phyloP scores from a whole-genome alignment of 2,888 invertebrate genomes.

The Polymixis lichenea region DNA sequence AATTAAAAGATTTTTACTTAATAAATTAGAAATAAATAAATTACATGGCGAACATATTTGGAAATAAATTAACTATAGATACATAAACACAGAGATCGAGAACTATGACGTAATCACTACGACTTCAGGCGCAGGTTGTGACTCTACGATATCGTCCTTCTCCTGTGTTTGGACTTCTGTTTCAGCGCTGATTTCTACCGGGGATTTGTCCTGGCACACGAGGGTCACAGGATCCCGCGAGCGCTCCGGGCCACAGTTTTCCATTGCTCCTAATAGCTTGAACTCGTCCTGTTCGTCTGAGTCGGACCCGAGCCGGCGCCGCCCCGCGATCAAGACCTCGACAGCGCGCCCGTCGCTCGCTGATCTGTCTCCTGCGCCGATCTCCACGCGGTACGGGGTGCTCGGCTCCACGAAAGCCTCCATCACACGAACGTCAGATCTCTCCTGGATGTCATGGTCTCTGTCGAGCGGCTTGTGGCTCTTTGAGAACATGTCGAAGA shows the following conservation, averaged over 20 bases:
- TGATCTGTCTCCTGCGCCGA: constrained; percentile 79
- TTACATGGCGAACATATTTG: constrained; percentile 66
- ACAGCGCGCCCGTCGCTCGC: constrained; percentile 77
- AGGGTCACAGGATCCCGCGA: constrained; percentile 93
- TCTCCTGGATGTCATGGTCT: constrained; percentile 76
- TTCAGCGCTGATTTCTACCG: constrained; percentile 31
- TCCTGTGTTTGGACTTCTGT: constrained; percentile 26
- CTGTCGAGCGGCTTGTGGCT: constrained; percentile 69
- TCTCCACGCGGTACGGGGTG: constrained; percentile 93
- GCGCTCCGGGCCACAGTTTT: constrained; percentile 94
- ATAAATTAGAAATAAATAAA: constrained; percentile 69
- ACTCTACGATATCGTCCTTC: constrained; percentile 46
- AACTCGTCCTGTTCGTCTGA: constrained; percentile 80
- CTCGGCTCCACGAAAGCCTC: constrained; percentile 92
- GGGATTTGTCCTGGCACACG: constrained; percentile 81
- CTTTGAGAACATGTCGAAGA: constrained; percentile 70
- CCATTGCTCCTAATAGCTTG: constrained; percentile 92
- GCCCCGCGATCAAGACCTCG: constrained; percentile 84
- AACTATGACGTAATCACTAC: constrained; percentile 77
- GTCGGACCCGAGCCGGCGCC: constrained; percentile 76
- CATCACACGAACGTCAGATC: constrained; percentile 86
- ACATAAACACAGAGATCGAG: constrained; percentile 71
- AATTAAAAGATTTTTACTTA: constrained; percentile 60
- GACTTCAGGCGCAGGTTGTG: constrained; percentile 74
- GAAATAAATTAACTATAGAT: constrained; percentile 75